Base-by-base conservation (phyloP, 2,888 invertebrate genomes). In the Aporophyla lueneburgensis region DNA sequence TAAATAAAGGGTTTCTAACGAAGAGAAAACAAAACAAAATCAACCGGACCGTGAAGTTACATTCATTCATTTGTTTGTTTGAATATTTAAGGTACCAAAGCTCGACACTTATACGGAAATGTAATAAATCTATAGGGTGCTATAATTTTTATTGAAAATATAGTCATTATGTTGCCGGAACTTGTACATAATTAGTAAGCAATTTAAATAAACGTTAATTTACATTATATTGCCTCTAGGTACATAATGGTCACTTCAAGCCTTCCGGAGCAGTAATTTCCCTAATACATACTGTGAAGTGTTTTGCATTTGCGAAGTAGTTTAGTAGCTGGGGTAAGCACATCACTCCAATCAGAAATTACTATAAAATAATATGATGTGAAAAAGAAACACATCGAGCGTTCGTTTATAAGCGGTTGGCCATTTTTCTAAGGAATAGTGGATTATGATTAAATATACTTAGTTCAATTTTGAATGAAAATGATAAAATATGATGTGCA, bases 201-300 rank as follows among this genome's bases (percentile, higher is more conserved):
- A 54, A 69, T 67, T 62, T 6, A 58, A 76, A 61, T 43, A 4
- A 66, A 76, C 51, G 9, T 49, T 81, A 59, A 81, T 81, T 74
- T 56, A 10, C 4, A 49, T 67, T 51, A 21, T 10, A 56, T 62
- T 33, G 16, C 33, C 24, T 62, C 5, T 2, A 24, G 24, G 19
- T 53, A 58, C 27, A 40, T 16, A 66, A 66, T 63, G 61, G 43
- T 62, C 43, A 76, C 5, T 16, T 51, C 12, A 53, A 56, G 24
- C 46, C 43, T 76, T 67, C 51, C 33, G 43, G 21, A 5, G 40
- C 24, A 33, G 9, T n/a, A 10, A 43, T 54, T 33, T 9, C 21
- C 24, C 33, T 24, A 2, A n/a, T 14, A 19, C 24, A n/a, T 16
- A 19, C 40, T 27, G n/a, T 9, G 14, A 54, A 76, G 10, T 27